Evolutionary conservation across 2,888 invertebrate species (phyloP), one percentile per base, ranked within the genome.

Genomic region (Callyntrura sp.): DNA sequence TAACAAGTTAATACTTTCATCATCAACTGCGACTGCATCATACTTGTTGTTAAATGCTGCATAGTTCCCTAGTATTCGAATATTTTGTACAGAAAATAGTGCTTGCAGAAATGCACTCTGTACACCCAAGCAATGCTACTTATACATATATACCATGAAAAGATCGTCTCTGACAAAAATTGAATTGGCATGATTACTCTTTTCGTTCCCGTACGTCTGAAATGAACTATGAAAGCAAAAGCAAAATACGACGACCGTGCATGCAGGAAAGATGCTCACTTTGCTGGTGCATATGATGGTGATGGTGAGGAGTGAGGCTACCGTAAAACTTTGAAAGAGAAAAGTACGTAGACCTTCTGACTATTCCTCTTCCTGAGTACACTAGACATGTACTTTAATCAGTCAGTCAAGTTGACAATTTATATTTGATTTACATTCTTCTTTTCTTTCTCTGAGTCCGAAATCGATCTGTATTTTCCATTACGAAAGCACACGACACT

Each of bases 371-470:
- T 2, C 35, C 23, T 25, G 9, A 57, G 25, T 6, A 20, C 45
- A 23, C 43, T 70, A 57, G 55, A 28, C 9, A 28, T n/a, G 45
- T 79, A 79, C 43, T 55, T 87, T 70, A 81, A 87, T 81, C 70
- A 81, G 87, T 70, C 87, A 87, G 87, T 70, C 87, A 87, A 81
- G 81, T 81, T 87, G 87, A 87, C 87, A 81, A 86, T 79, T 79
- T 86, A 68, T 35, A 79, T 79, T 79, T 79, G 86, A 86, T 85
- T 85, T 78, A 78, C 78, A 48, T 55, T 55, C 12, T 28, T 43
- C n/a, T 17, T 20, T 25, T 43, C 45, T 14, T 14, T 73, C 17
- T 73, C 8, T 11, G 11, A 25, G 4, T 51, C 25, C 23, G 62
- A 20, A 20, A 25, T 62, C n/a, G 11, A 1, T 68, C 23, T 25